Evolutionary conservation across 2,888 invertebrate species (phyloP).

Genomic region (Acholoe squamosa): DNA sequence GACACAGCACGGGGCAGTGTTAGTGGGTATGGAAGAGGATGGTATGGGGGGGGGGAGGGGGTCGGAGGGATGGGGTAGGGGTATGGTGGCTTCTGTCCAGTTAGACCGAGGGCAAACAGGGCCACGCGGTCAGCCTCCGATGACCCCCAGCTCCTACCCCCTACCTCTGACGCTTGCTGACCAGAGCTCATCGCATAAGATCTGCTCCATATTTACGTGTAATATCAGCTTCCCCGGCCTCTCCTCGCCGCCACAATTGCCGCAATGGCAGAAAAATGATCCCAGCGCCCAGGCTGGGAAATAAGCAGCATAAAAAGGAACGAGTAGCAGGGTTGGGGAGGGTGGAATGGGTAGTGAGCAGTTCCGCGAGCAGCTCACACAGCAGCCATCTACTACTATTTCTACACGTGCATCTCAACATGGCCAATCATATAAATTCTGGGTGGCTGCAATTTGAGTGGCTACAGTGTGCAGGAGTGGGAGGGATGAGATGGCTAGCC

Average conservation of each 20-base stretch:
- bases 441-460: constrained; percentile 38
- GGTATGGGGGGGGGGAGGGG: constrained; percentile 4
- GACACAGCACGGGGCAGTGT: constrained; percentile 3
- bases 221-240: neutral
- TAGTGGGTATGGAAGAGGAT: neutral
- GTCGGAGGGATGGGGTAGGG: neutral
- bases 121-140: constrained; percentile 18
- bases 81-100: neutral
- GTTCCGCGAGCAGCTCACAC: neutral
- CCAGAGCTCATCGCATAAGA: constrained; percentile 43
- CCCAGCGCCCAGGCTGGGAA: neutral
- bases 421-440: constrained; percentile 57
- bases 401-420: constrained; percentile 34
- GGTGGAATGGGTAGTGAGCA: neutral
- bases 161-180: too few species aligned
- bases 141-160: neutral
- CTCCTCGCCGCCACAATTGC: constrained; percentile 44
- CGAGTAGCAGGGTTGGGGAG: neutral
- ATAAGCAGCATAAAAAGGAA: neutral
- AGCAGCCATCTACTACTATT: neutral
- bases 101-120: neutral
- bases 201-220: constrained; percentile 48
- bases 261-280: constrained; percentile 54
- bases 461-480: neutral
- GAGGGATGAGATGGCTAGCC: neutral